These are phyloP conservation scores for Corythornis madagascariensis DNA, from an alignment of 2,113 vertebrate species.

Conservation along the genomic window DNA sequence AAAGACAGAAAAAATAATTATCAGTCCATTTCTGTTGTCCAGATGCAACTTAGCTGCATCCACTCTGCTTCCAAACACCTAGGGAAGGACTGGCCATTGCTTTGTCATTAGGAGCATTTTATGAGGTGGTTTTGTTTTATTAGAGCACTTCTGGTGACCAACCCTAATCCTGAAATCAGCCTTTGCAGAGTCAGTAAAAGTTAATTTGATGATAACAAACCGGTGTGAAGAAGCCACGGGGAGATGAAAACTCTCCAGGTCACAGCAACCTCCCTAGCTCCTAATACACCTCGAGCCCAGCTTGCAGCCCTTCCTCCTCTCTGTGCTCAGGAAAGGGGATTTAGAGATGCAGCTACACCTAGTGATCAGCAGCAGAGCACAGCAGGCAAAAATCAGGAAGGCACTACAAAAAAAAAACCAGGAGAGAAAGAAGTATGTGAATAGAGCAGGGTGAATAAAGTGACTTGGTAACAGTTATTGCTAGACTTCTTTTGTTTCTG, in stretches of 20 bases:
- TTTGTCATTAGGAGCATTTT: not conserved
- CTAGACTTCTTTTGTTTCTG: not conserved
- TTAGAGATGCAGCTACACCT: constrained; percentile 79
- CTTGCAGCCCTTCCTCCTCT: not conserved
- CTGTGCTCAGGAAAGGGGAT: constrained; percentile 32
- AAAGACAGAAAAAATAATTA: not conserved
- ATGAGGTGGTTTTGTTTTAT: not conserved
- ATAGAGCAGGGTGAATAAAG: not conserved
- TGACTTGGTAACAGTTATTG: not conserved
- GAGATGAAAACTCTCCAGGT: not conserved
- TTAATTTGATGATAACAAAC: not conserved
- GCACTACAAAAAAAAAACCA: not conserved
- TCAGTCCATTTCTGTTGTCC: not conserved
- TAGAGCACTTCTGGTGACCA: not conserved
- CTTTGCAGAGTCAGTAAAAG: not conserved
- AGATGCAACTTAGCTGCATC: not conserved
- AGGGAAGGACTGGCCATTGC: not conserved
- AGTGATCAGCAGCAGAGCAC: constrained; percentile 70
- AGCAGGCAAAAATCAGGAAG: constrained; percentile 41
- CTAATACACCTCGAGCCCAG: not conserved
- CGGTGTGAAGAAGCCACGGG: not conserved
- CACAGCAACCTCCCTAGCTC: constrained; percentile 17
- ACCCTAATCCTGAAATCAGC: not conserved
- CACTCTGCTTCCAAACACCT: no score
- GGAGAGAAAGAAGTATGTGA: not conserved